Percentiles rank a stretch among this genome's conserved stretches.
Evolutionary conservation across 2,888 invertebrate genomes (phyloP).

Genomic region (Diaphora mendica): DNA sequence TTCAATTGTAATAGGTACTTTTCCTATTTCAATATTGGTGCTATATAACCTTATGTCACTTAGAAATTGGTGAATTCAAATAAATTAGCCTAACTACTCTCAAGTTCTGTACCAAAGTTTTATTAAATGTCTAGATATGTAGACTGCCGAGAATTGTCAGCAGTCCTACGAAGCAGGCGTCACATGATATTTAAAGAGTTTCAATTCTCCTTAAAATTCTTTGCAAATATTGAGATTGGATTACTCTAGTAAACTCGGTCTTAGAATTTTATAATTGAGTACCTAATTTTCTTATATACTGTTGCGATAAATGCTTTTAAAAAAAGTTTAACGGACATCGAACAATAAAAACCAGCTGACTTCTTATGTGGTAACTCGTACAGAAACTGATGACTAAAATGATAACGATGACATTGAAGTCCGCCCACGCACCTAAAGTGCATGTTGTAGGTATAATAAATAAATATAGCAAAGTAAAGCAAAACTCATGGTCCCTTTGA

Average conservation of each 20-base stretch:
- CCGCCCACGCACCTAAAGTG: no score
- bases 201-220: not conserved
- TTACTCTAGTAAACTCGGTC: not conserved
- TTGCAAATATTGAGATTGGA: not conserved
- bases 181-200: slow-evolving; percentile 1
- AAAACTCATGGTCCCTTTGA: no score
- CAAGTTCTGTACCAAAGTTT: not conserved
- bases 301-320: not conserved
- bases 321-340: not conserved
- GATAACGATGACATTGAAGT: no score
- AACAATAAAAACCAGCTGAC: no score
- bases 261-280: not conserved
- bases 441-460: no score
- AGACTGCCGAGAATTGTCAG: not conserved
- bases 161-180: not conserved
- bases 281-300: not conserved
- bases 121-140: not conserved
- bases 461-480: no score
- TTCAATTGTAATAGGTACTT: not conserved
- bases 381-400: no score
- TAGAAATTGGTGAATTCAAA: not conserved
- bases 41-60: not conserved
- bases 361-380: no score
- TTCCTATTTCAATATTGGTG: not conserved
- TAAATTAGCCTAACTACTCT: not conserved